Conservation (phyloP, 2,113 vertebrate species). For the Phyllopteryx taeniolatus region DNA sequence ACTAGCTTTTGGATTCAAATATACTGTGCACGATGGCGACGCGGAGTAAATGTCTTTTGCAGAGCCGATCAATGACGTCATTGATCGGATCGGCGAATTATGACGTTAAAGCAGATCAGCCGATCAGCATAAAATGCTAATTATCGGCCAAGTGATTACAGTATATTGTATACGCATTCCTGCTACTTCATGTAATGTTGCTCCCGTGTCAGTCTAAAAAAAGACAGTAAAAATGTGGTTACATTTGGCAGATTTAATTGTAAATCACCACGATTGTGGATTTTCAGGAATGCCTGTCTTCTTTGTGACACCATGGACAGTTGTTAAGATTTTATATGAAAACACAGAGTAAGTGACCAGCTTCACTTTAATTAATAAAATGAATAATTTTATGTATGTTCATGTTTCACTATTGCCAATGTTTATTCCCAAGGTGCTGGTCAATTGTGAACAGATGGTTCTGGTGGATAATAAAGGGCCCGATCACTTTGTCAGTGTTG, state of each 20-base stretch:
- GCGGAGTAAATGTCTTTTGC: no score
- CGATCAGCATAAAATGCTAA: no score
- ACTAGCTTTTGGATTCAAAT: no score
- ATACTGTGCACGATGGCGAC: no score
- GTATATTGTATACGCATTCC: not conserved
- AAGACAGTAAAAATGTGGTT: not conserved
- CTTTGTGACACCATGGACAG: conserved; percentile 85
- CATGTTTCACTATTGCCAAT: not conserved
- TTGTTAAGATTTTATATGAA: conserved; percentile 81
- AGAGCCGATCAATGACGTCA: no score
- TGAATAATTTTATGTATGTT: not conserved
- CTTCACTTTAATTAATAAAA: not conserved
- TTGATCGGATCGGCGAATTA: no score
- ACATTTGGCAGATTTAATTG: not conserved
- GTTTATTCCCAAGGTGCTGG: conserved; percentile 82
- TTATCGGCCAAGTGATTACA: not conserved
- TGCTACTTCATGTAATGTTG: no score
- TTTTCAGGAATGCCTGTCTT: conserved; percentile 82
- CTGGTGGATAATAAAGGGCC: conserved; percentile 95
- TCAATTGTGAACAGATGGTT: conserved; percentile 77
- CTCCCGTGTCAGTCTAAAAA: no score
- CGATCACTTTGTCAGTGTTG: conserved; percentile 81
- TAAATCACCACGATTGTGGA: not conserved
- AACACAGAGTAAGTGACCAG: conserved; percentile 77
- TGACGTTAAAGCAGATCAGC: no score